Evolutionary conservation across 2,797 vertebrate species (phyloP).

Genomic region (Odontamblyopus lacepedii): DNA sequence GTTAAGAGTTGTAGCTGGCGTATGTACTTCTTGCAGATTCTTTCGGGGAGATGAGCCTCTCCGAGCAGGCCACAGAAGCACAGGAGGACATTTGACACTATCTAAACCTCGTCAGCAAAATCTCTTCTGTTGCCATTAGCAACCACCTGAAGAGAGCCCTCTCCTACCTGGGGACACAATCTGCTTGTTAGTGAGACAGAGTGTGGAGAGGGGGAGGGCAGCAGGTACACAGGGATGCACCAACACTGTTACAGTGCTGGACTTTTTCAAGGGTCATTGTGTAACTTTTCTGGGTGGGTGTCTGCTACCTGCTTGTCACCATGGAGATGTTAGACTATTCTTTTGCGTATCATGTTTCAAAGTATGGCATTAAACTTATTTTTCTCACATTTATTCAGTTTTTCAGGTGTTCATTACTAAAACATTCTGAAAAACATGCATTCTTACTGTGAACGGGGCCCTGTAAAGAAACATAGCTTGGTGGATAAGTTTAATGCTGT

Average conservation of each 20-base stretch:
- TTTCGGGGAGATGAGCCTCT: constrained; percentile 4
- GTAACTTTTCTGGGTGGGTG: background rate
- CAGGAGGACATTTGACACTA: constrained; percentile 45
- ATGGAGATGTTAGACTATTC: too few species aligned
- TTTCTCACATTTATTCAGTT: too few species aligned
- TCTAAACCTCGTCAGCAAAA: constrained; percentile 59
- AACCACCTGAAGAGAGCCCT: constrained; percentile 56
- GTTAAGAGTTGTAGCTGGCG: background rate
- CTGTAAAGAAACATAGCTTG: too few species aligned
- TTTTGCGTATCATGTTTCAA: too few species aligned
- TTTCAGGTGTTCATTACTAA: too few species aligned
- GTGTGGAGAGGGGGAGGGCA: constrained; percentile 12
- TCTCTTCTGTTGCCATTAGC: constrained; percentile 65
- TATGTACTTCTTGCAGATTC: constrained; percentile 1
- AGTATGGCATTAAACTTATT: too few species aligned
- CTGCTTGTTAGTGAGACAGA: constrained; percentile 63
- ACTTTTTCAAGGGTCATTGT: background rate
- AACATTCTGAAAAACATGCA: too few species aligned
- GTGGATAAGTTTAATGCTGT: background rate
- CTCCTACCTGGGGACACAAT: constrained; percentile 52
- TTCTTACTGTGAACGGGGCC: too few species aligned
- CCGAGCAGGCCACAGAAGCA: constrained; percentile 24
- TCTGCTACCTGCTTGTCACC: too few species aligned
- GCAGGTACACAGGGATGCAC: background rate
- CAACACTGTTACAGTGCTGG: background rate